phyloP scores from a whole-genome alignment of 2,888 invertebrate species.

The Tenthredo mesomela region DNA sequence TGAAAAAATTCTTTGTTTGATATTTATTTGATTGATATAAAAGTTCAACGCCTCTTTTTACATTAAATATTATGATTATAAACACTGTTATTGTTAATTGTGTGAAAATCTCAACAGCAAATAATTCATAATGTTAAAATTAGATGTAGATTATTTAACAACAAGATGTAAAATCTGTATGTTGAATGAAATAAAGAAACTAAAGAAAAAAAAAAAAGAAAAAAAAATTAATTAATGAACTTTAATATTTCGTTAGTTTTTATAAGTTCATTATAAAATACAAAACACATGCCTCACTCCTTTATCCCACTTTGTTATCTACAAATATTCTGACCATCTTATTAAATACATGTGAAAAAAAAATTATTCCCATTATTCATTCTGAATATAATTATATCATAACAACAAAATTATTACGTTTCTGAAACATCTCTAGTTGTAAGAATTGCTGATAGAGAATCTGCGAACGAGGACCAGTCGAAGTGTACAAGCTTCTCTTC shows the following conservation, averaged over 20 bases:
- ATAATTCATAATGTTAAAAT: slow-evolving; percentile 22
- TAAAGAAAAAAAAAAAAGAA: neutral
- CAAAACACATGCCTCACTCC: neutral
- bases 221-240: neutral
- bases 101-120: neutral
- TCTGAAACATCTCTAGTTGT: slow-evolving; percentile 62
- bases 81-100: neutral
- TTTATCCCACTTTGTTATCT: neutral
- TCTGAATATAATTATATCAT: neutral
- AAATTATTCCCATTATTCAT: neutral
- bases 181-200: slow-evolving; percentile 11
- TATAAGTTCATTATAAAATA: neutral
- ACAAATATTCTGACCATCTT: neutral
- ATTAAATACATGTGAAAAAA: neutral
- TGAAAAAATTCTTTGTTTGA: slow-evolving; percentile 40
- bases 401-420: neutral
- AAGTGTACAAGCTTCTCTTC: slow-evolving; percentile 60
- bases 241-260: neutral
- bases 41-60: neutral
- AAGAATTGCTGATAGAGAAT: slow-evolving; percentile 68
- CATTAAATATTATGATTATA: neutral
- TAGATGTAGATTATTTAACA: slow-evolving; percentile 11
- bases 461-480: slow-evolving; percentile 65
- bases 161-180: slow-evolving; percentile 9
- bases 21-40: neutral